Evolutionary conservation across 2,888 invertebrate genomes (phyloP), one percentile per base, ranked within the genome.

Genomic region (Agrochola lota): DNA sequence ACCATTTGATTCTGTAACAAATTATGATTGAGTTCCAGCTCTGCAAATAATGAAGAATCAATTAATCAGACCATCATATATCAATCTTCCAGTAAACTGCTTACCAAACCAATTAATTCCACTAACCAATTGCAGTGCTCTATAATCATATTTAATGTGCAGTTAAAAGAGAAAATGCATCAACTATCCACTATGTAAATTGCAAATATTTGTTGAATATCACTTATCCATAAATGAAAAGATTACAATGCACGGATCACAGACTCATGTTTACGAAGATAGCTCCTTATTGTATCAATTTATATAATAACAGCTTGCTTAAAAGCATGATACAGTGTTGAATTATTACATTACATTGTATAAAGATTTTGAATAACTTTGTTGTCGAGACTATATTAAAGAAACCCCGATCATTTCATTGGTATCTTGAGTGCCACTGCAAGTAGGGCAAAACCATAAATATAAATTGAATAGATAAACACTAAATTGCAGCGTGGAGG

Each of bases 391-490:
- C 83, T 81, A 80, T 89, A 78, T 87, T 84, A 77, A 91, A 92
- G 84, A 87, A 85, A 87, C 87, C 88, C 88, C 89, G 91, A 93
- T 93, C 90, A 91, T 92, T 93, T 91, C 88, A 88, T 90, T 90
- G 91, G 88, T 92, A 93, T 93, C 94, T 92, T 77, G 87, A 91
- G 91, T 89, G 90, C 90, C 88, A 86, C 84, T 90, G 81, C 88
- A 95, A 94, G 92, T 95, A 88, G 95, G 93, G 90, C 94, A 89
- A 92, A 92, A 88, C 92, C 90, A 94, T 95, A 95, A 95, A 95
- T 92, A 94, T 94, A 94, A 94, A 95, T 95, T 94, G 94, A 95
- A 95, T 95, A 94, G 94, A 95, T 95, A 94, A 93, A 92, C 90
- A 91, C 75, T 80, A 84, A 87, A 86, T 86, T 84, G 85, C 92